Base-by-base conservation (phyloP, 2,888 invertebrate species). In the Tetropium fuscum region DNA sequence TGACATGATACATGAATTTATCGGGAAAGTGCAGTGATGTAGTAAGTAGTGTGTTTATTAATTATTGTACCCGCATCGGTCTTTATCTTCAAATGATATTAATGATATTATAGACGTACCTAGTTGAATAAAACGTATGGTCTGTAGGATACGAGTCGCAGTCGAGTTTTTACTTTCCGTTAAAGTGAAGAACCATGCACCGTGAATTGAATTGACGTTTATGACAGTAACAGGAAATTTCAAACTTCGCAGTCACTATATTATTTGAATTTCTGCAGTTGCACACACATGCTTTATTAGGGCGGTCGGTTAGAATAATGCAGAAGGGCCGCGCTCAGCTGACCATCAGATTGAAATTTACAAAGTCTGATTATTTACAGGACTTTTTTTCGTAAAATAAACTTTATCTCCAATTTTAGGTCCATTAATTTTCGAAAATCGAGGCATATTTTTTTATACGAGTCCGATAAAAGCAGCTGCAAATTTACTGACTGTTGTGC, bases 181-280 rank as follows among this genome's bases (percentile, higher is more conserved):
- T 76, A 73, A 71, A 70, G 70, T 61, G 62, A 66, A 66, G 64
- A 71, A 69, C 65, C 73, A 70, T 69, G 69, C 70, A 75, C 68
- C 76, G 74, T 76, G 76, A 76, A 77, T n/a, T n/a, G n/a, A n/a
- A n/a, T 76, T 75, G 75, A 75, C 74, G 74, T 72, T 77, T 78
- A 77, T 78, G 77, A 77, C 76, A 77, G 75, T 70, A 72, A 77
- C 77, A 78, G 77, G 77, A 78, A 77, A 77, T 74, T 76, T 76
- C 77, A 75, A 72, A 75, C 70, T 70, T 69, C 67, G 66, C 70
- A 68, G 69, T 63, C 60, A 38, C 49, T 51, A 55, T 59, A 54
- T 57, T 57, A 62, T 49, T 57, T 70, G 73, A 72, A 71, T 66
- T 74, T 73, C 72, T 73, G 68, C 70, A 71, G 67, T 68, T 74